A percentile compares a stretch with the other conserved stretches of the same genome.
phyloP scores from a whole-genome alignment of 2,113 vertebrate genomes.

The Holacanthus passer region DNA sequence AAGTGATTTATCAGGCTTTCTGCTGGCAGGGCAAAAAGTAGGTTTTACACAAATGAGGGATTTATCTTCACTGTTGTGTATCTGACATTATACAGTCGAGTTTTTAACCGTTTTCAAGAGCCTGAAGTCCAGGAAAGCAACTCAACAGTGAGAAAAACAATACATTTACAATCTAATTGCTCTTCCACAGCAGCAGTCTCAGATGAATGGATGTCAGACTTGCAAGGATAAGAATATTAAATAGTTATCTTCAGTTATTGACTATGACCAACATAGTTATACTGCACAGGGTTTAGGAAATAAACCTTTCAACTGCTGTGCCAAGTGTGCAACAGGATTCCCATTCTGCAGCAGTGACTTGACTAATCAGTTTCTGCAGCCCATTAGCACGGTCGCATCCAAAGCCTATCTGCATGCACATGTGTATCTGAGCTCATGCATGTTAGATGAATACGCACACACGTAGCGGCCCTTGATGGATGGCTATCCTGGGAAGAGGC shows the following conservation, averaged over 20 bases:
- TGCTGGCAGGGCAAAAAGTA: not conserved
- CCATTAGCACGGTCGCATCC: not conserved
- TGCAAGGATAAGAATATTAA: not conserved
- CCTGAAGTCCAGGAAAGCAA: not conserved
- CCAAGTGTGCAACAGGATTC: not conserved
- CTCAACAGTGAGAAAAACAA: slow-evolving; percentile 6
- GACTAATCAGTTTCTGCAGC: slow-evolving; percentile 13
- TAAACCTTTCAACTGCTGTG: not conserved
- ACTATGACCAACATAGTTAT: not conserved
- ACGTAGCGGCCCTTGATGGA: slow-evolving; percentile 31
- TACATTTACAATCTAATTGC: not conserved
- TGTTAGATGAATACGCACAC: slow-evolving; percentile 11
- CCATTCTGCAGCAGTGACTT: not conserved
- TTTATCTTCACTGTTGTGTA: slow-evolving; percentile 11
- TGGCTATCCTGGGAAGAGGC: slow-evolving; percentile 31
- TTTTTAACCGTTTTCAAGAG: not conserved
- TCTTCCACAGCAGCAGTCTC: slow-evolving; percentile 14
- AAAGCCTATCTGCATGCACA: slow-evolving; percentile 12
- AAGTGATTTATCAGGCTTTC: not conserved
- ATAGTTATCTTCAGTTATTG: not conserved
- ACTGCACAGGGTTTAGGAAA: not conserved
- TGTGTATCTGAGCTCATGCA: slow-evolving; percentile 12
- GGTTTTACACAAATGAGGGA: not conserved
- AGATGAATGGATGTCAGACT: not conserved
- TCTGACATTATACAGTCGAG: not conserved